Evolutionary conservation across 2,113 vertebrate species (phyloP), one percentile per base, ranked within the genome.

Genomic region (Cepphus grylle): DNA sequence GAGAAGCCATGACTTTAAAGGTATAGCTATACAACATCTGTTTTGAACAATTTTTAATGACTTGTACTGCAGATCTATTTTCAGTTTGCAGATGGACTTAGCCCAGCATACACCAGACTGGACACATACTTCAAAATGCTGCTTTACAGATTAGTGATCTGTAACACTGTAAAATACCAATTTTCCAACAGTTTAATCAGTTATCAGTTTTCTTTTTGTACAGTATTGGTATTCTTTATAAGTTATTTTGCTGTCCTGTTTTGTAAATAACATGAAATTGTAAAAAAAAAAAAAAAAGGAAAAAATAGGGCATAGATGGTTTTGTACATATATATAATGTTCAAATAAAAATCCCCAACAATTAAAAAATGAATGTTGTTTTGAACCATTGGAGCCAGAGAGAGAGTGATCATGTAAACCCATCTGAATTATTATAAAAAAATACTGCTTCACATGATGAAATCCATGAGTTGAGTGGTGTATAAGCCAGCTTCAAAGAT

Each of bases 61-160:
- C 80, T 90, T 96, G 83, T 96, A 96, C 93, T 95, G 94, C 81
- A 88, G 89, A 92, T 96, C 91, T 92, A 81, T 88, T 80, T 95
- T 97, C 95, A 94, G 91, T 97, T 96, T 94, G 93, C 96, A 71
- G 91, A 92, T 97, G 96, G 96, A 95, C 65, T 94, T 96, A 95
- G 43, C 15, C 16, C 16, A 43, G 43, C 43, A 43, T 43, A 43
- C 16, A 43, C 43, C 43, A 43, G 43, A 17, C 16, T 17, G 16
- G 43, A 43, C 15, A 43, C 43, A 43, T 43, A 43, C 15, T 43
- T 43, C 43, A 43, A 43, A 43, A 43, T 43, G 43, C 43, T 43
- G 16, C 16, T 43, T 43, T 43, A 43, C 43, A 43, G 43, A 43
- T 17, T 43, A 43, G 43, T 43, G 43, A 43, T 43, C 15, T 43